Conservation (phyloP, 1,140 invertebrate genomes). For the Oncopeltus fasciatus region DNA sequence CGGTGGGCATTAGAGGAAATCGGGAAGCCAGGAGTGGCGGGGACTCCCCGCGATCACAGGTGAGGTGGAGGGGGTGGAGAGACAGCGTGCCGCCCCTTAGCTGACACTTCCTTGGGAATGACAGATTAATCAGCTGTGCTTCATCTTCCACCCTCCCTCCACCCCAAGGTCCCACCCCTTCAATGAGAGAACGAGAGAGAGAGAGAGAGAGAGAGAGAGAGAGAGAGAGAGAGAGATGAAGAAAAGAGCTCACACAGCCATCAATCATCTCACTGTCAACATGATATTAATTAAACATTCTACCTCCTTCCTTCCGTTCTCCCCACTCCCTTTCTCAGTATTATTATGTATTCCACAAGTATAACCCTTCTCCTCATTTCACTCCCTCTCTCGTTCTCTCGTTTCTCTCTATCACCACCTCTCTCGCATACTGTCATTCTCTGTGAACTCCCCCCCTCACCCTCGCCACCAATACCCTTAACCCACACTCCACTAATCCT, state of each 20-base stretch:
- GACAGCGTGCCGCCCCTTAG: not conserved
- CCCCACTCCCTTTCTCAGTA: not conserved
- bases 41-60: no score
- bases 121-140: conserved; percentile 12
- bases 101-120: conserved; percentile 12
- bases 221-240: not conserved
- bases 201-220: not conserved
- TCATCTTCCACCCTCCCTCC: not conserved
- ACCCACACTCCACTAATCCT: no score
- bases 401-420: not conserved
- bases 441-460: no score
- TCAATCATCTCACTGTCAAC: conserved; percentile 16
- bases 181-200: no score
- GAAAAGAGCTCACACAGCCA: conserved; percentile 11
- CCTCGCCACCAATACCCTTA: no score
- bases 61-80: not conserved
- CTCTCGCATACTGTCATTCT: not conserved
- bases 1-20: no score
- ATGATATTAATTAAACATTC: conserved; percentile 16
- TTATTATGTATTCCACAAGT: conserved; percentile 9
- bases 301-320: not conserved
- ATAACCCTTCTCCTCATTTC: not conserved
- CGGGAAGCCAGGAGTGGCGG: no score
- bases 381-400: not conserved
- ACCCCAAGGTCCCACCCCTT: not conserved